Evolutionary conservation across 2,888 invertebrate species (phyloP), one percentile per base, ranked within the genome.

Genomic region (Drosophila gaucha): DNA sequence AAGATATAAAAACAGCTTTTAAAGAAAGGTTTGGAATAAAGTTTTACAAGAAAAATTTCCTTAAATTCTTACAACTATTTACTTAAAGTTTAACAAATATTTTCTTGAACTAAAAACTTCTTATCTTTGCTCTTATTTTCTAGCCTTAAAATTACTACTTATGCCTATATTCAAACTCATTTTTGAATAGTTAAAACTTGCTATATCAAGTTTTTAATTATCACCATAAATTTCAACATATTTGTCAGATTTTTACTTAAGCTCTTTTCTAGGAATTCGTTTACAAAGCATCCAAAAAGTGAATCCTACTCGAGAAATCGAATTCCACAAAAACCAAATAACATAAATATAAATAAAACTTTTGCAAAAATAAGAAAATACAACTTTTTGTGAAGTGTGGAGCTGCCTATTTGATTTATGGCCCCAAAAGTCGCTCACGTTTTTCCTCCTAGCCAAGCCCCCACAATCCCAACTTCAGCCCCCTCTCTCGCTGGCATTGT

Each of bases 401-500:
- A 35, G 56, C 56, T 74, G 73, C 68, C 67, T 68, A 65, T 74
- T 80, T 80, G 83, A 80, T 83, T 83, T 83, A 80, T 74, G 68
- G 76, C 68, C 58, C 55, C 59, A 67, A 77, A 78, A 80, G 78
- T 78, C 77, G 78, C 71, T 73, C 80, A 79, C 80, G 80, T 79
- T 80, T 67, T 60, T 43, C 30, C 26, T 6, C 26, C n/a, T 12
- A 14, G 12, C 26, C 33, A 8, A 9, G 3, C 10, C 14, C 6
- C 28, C 1, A 0, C 18, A 9, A 18, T 2, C 6, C 2, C 33
- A 2, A 0, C 44, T 10, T 12, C 44, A 30, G 8, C 6, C 10
- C 5, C 6, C 20, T 22, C 4, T 31, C 18, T 16, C 26, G 5
- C 2, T 30, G 20, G 68, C 77, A 82, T 82, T 83, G 80, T 79